These are phyloP conservation scores for Elgaria multicarinata DNA, from an alignment of 2,113 vertebrate species.

Conservation along the genomic window DNA sequence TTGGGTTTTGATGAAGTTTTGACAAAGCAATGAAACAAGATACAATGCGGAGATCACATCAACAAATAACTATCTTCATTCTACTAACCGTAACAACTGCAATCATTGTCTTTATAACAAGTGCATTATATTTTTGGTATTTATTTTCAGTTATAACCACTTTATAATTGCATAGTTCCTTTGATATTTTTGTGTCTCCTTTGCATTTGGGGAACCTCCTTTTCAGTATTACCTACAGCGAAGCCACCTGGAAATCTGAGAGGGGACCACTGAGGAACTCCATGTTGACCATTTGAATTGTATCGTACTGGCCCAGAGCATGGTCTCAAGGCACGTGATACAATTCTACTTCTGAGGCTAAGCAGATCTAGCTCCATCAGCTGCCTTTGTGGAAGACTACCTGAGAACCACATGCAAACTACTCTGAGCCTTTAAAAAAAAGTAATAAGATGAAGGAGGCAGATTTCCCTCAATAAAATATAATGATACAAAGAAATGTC, in stretches of 20 bases:
- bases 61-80: no score
- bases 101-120: no score
- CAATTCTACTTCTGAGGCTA: neutral
- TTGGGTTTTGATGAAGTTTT: no score
- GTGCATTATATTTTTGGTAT: no score
- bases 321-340: neutral
- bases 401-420: neutral
- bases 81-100: no score
- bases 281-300: neutral
- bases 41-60: no score
- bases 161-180: no score
- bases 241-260: neutral
- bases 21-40: no score
- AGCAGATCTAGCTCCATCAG: neutral
- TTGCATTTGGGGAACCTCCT: no score
- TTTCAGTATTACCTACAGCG: neutral
- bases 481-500: neutral
- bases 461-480: neutral
- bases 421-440: no score
- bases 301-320: neutral
- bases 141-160: no score
- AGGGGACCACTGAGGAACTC: neutral
- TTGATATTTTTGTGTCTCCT: no score
- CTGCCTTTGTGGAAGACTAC: neutral
- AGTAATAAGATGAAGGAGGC: neutral